Percentiles rank a stretch among this genome's conserved stretches.
Conservation (phyloP, 2,888 invertebrate species). For the Drosophila peninsularis region DNA sequence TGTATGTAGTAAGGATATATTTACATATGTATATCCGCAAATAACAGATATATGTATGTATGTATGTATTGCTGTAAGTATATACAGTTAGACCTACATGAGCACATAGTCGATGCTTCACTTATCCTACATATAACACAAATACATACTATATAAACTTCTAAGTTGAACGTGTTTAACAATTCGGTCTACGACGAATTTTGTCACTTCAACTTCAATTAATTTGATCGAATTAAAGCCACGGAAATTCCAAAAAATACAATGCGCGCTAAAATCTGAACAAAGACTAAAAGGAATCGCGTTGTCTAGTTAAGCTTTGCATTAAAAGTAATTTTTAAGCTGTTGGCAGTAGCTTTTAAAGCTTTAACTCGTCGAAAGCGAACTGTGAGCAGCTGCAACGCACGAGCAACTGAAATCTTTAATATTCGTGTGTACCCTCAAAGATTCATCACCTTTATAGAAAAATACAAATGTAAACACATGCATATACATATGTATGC, state of each 20-base stretch:
- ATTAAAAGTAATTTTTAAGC: slow-evolving; percentile 44
- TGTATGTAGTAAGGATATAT: not conserved
- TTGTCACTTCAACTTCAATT: not conserved
- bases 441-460: slow-evolving; percentile 17
- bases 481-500: not conserved
- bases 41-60: not conserved
- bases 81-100: not conserved
- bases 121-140: not conserved
- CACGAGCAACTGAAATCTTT: slow-evolving; percentile 29
- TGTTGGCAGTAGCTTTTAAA: slow-evolving; percentile 47
- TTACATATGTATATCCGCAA: not conserved
- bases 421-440: slow-evolving; percentile 20
- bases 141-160: slow-evolving; percentile 4
- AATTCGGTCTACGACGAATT: not conserved
- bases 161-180: slow-evolving; percentile 1
- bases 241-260: slow-evolving; percentile 11
- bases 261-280: slow-evolving; percentile 29
- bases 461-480: slow-evolving; percentile 3
- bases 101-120: not conserved
- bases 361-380: slow-evolving; percentile 41
- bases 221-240: slow-evolving; percentile 1
- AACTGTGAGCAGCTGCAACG: slow-evolving; percentile 32
- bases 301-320: slow-evolving; percentile 43
- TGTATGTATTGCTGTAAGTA: not conserved
- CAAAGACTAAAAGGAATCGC: slow-evolving; percentile 48